Evolutionary conservation across 2,888 invertebrate species (phyloP).

Genomic region (Tiliacea aurago): DNA sequence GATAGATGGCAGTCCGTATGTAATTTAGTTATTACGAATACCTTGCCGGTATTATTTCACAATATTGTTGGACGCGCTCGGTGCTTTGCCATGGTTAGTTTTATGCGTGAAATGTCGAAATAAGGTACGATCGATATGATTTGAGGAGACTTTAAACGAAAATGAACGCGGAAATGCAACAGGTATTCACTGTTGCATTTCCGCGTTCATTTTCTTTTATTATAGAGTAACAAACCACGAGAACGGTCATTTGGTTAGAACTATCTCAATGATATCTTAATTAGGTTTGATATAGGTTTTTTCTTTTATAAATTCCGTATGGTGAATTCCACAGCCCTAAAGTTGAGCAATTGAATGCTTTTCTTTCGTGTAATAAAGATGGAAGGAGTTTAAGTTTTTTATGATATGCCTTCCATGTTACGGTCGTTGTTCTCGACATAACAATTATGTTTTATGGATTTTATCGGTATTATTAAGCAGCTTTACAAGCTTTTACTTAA

Average conservation of each 20-base stretch:
- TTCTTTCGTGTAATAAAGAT: conserved; percentile 12
- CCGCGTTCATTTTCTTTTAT: conserved; percentile 41
- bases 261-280: too few relatives aligned
- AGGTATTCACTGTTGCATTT: conserved; percentile 31
- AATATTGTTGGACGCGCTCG: conserved; percentile 41
- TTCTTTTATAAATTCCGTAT: background rate
- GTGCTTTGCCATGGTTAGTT: conserved; percentile 28
- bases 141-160: background rate
- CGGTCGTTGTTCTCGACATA: background rate
- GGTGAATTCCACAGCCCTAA: background rate
- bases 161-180: too few relatives aligned
- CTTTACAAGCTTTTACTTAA: background rate
- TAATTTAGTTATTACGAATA: conserved; percentile 76
- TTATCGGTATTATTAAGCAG: conserved; percentile 13
- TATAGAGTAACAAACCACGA: background rate
- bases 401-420: conserved; percentile 13
- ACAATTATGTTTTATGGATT: conserved; percentile 28
- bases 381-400: conserved; percentile 7
- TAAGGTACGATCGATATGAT: conserved; percentile 36
- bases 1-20: conserved; percentile 72
- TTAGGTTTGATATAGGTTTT: background rate
- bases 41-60: conserved; percentile 59
- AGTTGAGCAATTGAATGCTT: background rate
- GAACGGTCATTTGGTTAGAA: background rate
- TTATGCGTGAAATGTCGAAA: conserved; percentile 53